A percentile compares a stretch with the other conserved stretches of the same genome.
phyloP scores from a whole-genome alignment of 2,797 vertebrate species.

The Xiphophorus birchmanni region DNA sequence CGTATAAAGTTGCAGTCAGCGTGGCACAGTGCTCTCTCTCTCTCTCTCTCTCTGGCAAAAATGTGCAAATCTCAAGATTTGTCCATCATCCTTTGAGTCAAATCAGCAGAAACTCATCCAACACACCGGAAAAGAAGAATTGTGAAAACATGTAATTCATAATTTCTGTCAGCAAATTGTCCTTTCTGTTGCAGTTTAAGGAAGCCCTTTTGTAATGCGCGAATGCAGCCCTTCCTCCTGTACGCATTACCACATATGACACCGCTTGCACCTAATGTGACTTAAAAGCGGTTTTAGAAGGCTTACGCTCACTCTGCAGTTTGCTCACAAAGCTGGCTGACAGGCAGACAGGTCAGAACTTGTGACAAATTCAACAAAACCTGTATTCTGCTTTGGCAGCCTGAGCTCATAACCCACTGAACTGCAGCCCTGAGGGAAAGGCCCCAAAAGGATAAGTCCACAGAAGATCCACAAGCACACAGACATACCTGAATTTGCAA shows the following conservation, averaged over 20 bases:
- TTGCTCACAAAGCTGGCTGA: slow-evolving; percentile 70
- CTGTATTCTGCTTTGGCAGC: slow-evolving; percentile 66
- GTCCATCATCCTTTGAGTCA: slow-evolving; percentile 29
- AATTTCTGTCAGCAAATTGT: slow-evolving; percentile 48
- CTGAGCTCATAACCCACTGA: slow-evolving; percentile 64
- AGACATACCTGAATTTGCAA: neutral
- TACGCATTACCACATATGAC: slow-evolving; percentile 15
- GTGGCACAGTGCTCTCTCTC: neutral
- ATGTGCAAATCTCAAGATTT: slow-evolving; percentile 31
- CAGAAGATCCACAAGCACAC: neutral
- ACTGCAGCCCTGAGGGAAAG: slow-evolving; percentile 39
- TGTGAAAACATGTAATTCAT: slow-evolving; percentile 27
- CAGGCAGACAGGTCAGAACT: slow-evolving; percentile 57
- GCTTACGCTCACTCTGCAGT: slow-evolving; percentile 66
- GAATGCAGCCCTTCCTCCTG: slow-evolving; percentile 55
- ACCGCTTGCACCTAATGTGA: slow-evolving; percentile 51
- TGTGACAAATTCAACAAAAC: slow-evolving; percentile 70
- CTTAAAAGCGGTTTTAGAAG: slow-evolving; percentile 74
- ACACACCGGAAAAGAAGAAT: slow-evolving; percentile 21
- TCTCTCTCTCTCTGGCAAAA: neutral
- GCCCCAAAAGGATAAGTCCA: slow-evolving; percentile 16
- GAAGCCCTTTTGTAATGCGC: slow-evolving; percentile 53
- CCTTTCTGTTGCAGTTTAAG: slow-evolving; percentile 45
- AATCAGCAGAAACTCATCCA: slow-evolving; percentile 38
- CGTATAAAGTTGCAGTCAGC: neutral